Evolutionary conservation across 2,113 vertebrate species (phyloP), one percentile per base, ranked within the genome.

Genomic region (Notechis scutatus): DNA sequence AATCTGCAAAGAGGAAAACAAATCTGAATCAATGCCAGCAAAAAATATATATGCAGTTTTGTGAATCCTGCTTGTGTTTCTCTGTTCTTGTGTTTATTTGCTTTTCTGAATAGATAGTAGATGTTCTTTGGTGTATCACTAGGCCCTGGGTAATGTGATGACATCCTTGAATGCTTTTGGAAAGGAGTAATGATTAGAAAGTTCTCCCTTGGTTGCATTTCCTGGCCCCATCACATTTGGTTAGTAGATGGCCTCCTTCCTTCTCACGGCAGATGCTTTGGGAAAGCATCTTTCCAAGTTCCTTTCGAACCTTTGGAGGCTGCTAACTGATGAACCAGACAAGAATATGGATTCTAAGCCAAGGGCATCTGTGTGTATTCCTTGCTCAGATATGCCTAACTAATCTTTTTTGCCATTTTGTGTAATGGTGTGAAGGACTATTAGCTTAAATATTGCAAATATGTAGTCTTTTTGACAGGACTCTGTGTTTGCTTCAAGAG

Each of bases 401-500:
- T 74, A 42, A 29, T 88, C 86, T 54, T 74, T 1, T 29, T 55
- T 23, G 34, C 0, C 0, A 3, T 91, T 50, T 39, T 69, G 87
- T 81, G 54, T 4, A 0, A 1, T 81, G 39, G 8, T 1, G 1
- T 26, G 0, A 86, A 87, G 90, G 6, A 57, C 0, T 21, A 8
- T 42, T 54, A 55, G 85, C 88, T 45, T 91, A 1, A 1, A 0
- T 7, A 9, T 1, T 0, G 0, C 0, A 4, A 14, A 0, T 15
- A 0, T 0, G 0, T 5, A 86, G 59, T n/a, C 10, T 34, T 81
- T 92, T 21, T 39, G 34, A 29, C 52, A 52, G 29, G 52, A 15
- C 47, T 6, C 5, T 14, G 0, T 20, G 12, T 59, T 0, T 15
- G 20, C 89, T 52, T 3, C 24, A 0, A 45, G 55, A 91, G 87